Conservation (phyloP, 1,140 invertebrate genomes). For the Zelostemma sp. region DNA sequence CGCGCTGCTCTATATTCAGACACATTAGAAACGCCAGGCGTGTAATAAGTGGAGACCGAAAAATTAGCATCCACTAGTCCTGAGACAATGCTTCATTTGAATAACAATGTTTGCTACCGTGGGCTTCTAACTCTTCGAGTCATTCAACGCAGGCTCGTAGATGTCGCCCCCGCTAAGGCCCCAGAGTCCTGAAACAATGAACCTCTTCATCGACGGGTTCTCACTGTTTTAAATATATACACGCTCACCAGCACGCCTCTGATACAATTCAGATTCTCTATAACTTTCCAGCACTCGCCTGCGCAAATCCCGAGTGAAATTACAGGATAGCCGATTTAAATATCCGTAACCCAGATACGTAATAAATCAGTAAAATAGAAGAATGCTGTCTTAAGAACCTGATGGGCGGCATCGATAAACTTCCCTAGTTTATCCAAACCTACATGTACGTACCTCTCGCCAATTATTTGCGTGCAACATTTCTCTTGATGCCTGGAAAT, state of each 20-base stretch:
- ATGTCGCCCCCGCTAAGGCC: slow-evolving; percentile 34
- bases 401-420: neutral
- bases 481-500: too few relatives aligned
- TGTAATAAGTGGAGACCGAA: slow-evolving; percentile 63
- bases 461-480: too few relatives aligned
- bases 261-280: neutral
- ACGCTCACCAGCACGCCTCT: slow-evolving; percentile 19
- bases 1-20: slow-evolving; percentile 63
- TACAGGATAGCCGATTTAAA: neutral
- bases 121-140: slow-evolving; percentile 63
- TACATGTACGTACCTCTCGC: neutral
- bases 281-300: slow-evolving; percentile 4
- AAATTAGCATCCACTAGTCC: slow-evolving; percentile 63
- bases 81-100: slow-evolving; percentile 68
- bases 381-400: neutral
- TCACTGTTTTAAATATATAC: too few relatives aligned
- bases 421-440: too few relatives aligned
- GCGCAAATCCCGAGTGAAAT: slow-evolving; percentile 1
- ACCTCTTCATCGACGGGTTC: slow-evolving; percentile 31
- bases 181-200: neutral
- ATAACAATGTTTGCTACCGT: slow-evolving; percentile 69
- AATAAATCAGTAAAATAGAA: neutral
- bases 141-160: slow-evolving; percentile 32
- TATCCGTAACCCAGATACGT: neutral
- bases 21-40: slow-evolving; percentile 61